These are phyloP conservation scores for Gonocerus acuteangulatus DNA, from an alignment of 2,888 invertebrate species.

Conservation along the genomic window DNA sequence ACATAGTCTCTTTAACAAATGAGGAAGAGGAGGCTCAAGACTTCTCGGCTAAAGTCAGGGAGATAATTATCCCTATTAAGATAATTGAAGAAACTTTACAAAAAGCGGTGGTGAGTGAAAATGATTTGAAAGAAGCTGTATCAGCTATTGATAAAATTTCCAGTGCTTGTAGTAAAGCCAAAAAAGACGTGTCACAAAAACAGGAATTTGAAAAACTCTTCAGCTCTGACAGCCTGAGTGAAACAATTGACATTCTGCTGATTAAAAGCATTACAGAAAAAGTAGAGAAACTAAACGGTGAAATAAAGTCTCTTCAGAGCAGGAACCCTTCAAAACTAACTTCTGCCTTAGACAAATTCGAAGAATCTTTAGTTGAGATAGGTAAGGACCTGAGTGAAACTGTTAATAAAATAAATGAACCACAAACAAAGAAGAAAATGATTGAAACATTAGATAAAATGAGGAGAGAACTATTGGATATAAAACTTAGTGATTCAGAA, in stretches of 20 bases:
- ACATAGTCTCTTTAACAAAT: slow-evolving; percentile 3
- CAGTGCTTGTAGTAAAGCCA: background rate
- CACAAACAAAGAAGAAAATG: slow-evolving; percentile 4
- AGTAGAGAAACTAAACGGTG: slow-evolving; percentile 24
- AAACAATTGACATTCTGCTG: slow-evolving; percentile 24
- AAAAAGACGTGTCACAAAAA: slow-evolving; percentile 2
- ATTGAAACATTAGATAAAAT: background rate
- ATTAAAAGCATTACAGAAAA: slow-evolving; percentile 25
- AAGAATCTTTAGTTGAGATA: slow-evolving; percentile 12
- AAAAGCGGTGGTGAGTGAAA: background rate
- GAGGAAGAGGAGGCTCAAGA: slow-evolving; percentile 8
- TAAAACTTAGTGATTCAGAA: background rate
- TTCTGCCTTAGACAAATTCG: slow-evolving; percentile 5
- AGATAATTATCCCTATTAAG: slow-evolving; percentile 5
- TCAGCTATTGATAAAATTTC: slow-evolving; percentile 1
- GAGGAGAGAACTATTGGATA: slow-evolving; percentile 2
- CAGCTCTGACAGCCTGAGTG: slow-evolving; percentile 22
- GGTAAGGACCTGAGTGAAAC: background rate
- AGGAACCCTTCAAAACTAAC: background rate
- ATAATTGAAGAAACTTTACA: slow-evolving; percentile 19
- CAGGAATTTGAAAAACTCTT: slow-evolving; percentile 29
- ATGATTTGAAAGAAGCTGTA: slow-evolving; percentile 18
- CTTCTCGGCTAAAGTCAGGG: background rate
- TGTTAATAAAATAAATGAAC: slow-evolving; percentile 3
- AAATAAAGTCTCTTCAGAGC: background rate